phyloP scores from a whole-genome alignment of 1,140 invertebrate species.

The Drosophila micromelanica region DNA sequence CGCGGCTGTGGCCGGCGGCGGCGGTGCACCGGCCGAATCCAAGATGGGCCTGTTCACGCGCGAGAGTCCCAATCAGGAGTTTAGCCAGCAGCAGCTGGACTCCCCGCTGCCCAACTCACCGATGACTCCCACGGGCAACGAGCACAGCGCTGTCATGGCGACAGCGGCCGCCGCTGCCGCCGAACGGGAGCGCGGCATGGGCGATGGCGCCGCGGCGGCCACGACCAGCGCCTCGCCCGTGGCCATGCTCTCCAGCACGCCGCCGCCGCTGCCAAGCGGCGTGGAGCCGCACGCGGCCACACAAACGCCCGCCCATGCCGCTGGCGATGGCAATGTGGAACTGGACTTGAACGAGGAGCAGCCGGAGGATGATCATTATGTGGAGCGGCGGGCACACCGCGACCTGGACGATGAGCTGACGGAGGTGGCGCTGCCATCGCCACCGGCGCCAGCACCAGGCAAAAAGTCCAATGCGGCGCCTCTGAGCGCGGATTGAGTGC shows the following conservation, averaged over 20 bases:
- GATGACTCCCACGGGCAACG: constrained; percentile 49
- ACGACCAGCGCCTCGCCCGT: constrained; percentile 74
- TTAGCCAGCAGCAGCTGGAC: constrained; percentile 74
- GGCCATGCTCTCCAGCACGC: constrained; percentile 76
- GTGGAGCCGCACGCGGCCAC: not conserved
- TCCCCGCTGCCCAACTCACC: constrained; percentile 61
- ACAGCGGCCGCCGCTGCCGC: constrained; percentile 12
- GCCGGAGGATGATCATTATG: not conserved
- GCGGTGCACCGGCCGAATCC: constrained; percentile 37
- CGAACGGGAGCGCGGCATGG: constrained; percentile 73
- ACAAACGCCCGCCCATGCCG: constrained; percentile 9
- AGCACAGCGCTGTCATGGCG: not conserved
- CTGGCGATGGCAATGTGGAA: constrained; percentile 29
- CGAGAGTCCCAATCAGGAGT: constrained; percentile 78
- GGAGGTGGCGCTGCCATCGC: constrained; percentile 43
- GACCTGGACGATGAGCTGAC: constrained; percentile 45
- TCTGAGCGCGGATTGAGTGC: constrained; percentile 61
- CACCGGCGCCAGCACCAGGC: constrained; percentile 16
- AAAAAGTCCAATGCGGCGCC: constrained; percentile 57
- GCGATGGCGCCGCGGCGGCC: constrained; percentile 77
- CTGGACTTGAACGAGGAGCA: not conserved
- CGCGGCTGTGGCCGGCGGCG: constrained; percentile 18
- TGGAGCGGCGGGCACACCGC: not conserved
- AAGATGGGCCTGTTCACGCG: constrained; percentile 81
- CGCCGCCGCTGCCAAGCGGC: constrained; percentile 63